phyloP scores from a whole-genome alignment of 2,888 invertebrate genomes.

The Archaeoteleia sp. region DNA sequence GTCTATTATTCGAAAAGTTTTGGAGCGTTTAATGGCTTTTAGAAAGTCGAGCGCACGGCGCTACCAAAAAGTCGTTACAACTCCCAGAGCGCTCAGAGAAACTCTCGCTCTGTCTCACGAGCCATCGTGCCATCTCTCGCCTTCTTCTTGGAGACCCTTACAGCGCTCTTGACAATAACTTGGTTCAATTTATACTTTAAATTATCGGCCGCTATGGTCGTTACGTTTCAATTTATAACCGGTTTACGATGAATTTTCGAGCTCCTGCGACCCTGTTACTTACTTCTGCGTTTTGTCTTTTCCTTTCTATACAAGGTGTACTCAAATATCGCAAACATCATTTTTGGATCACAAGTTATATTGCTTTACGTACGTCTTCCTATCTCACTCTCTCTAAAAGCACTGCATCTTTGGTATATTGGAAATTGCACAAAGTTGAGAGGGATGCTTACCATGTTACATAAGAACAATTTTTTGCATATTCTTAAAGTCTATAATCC shows the following conservation, averaged over 20 bases:
- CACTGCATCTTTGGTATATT: no score
- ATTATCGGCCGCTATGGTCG: slow-evolving; percentile 58
- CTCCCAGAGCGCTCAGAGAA: slow-evolving; percentile 57
- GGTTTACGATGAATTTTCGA: slow-evolving; percentile 58
- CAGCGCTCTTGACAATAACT: slow-evolving; percentile 60
- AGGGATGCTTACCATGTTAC: no score
- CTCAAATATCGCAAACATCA: no score
- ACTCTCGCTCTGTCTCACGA: slow-evolving; percentile 52
- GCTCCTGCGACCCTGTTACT: slow-evolving; percentile 45
- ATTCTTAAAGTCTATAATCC: no score
- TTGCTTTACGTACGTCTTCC: no score
- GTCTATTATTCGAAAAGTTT: slow-evolving; percentile 69
- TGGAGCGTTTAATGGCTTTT: slow-evolving; percentile 66
- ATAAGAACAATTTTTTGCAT: no score
- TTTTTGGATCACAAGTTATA: no score
- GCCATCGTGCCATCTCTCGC: slow-evolving; percentile 53
- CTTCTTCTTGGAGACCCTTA: slow-evolving; percentile 45
- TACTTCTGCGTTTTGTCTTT: slow-evolving; percentile 35
- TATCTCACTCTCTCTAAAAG: no score
- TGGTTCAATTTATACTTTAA: slow-evolving; percentile 65
- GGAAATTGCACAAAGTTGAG: no score
- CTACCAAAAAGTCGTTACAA: slow-evolving; percentile 69
- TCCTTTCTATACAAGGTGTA: slow-evolving; percentile 6
- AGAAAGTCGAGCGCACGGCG: slow-evolving; percentile 58
- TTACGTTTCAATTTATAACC: slow-evolving; percentile 61